Percentiles rank a stretch among this genome's conserved stretches.
Conservation (phyloP, 2,113 vertebrate species). For the Gavia stellata region DNA sequence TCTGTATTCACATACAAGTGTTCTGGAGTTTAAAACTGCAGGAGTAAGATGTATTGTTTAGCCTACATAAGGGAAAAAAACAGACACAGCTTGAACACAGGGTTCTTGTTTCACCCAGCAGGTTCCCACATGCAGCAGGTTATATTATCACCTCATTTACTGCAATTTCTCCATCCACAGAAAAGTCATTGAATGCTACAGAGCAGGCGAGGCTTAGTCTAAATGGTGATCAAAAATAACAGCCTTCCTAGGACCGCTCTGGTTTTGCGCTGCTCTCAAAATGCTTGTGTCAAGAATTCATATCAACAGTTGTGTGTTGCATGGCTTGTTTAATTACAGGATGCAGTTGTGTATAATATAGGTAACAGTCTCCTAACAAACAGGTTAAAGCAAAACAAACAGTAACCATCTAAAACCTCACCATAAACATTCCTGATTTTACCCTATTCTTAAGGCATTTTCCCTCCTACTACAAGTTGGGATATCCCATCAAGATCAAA, state of each 20-base stretch:
- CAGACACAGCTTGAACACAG: neutral
- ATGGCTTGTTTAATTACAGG: neutral
- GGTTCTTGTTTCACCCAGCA: neutral
- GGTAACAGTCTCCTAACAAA: neutral
- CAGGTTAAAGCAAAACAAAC: neutral
- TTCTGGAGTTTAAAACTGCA: neutral
- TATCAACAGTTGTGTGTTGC: neutral
- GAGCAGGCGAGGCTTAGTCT: neutral
- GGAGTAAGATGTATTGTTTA: neutral
- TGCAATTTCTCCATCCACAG: neutral
- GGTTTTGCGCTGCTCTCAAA: neutral
- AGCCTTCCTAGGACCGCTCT: neutral
- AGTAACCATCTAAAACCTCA: neutral
- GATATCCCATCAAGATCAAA: neutral
- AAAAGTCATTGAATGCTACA: neutral
- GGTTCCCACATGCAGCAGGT: neutral
- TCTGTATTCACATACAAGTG: neutral
- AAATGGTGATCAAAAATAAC: neutral
- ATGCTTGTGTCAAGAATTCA: fast-evolving
- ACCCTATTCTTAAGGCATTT: neutral
- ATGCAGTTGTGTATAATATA: too few relatives aligned
- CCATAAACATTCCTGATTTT: neutral
- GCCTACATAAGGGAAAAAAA: neutral
- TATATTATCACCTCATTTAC: neutral
- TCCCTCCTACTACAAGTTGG: neutral